phyloP scores from a whole-genome alignment of 64 coral and sea anemone species.

The Montipora foliosa region DNA sequence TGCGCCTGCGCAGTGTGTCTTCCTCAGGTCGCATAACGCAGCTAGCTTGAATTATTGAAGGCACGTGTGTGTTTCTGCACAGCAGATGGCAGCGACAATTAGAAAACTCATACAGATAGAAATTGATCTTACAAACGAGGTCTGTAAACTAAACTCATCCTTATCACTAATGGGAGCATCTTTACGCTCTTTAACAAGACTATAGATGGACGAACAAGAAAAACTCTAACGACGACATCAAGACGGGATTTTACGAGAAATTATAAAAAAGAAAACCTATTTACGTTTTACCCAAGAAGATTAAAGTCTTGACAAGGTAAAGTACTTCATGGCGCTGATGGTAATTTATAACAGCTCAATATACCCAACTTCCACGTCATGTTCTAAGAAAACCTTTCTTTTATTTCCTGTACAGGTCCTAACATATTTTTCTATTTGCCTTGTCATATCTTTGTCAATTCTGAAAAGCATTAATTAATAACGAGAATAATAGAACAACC shows the following conservation, averaged over 20 bases:
- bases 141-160: conserved; percentile 49
- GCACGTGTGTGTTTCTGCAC: conserved; percentile 24
- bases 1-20: conserved; percentile 13
- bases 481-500: conserved; percentile 36
- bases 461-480: conserved; percentile 51
- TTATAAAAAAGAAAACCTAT: neutral
- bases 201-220: neutral
- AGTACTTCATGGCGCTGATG: neutral
- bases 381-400: conserved; percentile 28
- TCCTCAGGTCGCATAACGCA: conserved; percentile 2
- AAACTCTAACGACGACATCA: neutral
- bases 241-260: neutral
- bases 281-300: neutral
- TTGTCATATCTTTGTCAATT: conserved; percentile 45
- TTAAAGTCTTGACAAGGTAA: neutral
- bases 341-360: conserved; percentile 8
- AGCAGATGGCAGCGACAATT: conserved; percentile 54
- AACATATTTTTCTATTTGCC: conserved; percentile 45
- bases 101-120: conserved; percentile 43
- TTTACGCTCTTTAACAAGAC: neutral
- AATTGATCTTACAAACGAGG: conserved; percentile 38
- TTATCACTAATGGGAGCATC: neutral
- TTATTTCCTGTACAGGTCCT: conserved; percentile 15
- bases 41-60: conserved; percentile 53
- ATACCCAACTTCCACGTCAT: conserved; percentile 23